Evolutionary conservation across 2,888 invertebrate species (phyloP).

Genomic region (Athalia cordata): DNA sequence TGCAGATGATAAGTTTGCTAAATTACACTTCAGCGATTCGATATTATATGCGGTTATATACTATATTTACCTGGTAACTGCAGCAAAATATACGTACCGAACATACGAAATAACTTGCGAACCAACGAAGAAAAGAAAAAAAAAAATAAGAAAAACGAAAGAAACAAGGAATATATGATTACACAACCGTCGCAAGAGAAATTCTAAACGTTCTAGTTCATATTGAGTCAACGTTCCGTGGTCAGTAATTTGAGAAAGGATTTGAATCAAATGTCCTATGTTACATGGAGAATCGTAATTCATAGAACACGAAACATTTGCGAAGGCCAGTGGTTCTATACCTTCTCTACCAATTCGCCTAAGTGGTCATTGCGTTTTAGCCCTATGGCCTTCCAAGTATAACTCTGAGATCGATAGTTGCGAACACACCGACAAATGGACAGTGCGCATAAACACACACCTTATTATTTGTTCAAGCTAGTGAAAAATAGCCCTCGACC

Average conservation of each 20-base stretch:
- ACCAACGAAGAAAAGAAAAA: neutral
- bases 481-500: no score
- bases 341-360: slow-evolving; percentile 33
- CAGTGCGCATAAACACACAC: slow-evolving; percentile 33
- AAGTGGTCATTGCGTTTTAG: slow-evolving; percentile 35
- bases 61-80: no score
- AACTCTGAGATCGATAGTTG: slow-evolving; percentile 33
- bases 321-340: slow-evolving; percentile 20
- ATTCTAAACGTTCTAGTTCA: neutral
- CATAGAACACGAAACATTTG: slow-evolving; percentile 40
- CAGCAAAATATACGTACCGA: no score
- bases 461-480: neutral
- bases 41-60: no score
- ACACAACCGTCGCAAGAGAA: neutral
- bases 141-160: neutral
- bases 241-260: neutral
- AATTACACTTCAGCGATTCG: neutral
- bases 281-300: slow-evolving; percentile 4
- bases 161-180: neutral
- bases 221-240: neutral
- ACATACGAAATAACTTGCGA: no score
- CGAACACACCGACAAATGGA: slow-evolving; percentile 1
- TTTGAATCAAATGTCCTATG: neutral
- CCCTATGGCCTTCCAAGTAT: slow-evolving; percentile 29
- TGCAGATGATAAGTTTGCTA: slow-evolving; percentile 3